Evolutionary conservation across 2,113 vertebrate genomes (phyloP).

Genomic region (Triplophysa tibetana): DNA sequence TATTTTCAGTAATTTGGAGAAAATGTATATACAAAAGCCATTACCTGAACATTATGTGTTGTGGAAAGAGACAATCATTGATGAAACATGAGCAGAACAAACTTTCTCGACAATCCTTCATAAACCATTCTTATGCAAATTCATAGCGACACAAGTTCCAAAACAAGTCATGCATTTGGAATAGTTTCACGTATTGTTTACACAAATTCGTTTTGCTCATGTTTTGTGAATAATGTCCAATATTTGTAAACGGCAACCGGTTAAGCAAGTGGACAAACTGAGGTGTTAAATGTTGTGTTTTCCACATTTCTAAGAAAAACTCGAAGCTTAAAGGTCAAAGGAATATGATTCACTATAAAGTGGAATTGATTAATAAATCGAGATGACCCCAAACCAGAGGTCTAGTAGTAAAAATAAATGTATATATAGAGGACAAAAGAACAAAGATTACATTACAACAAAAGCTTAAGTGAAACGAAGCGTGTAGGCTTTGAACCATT

Average conservation of each 20-base stretch:
- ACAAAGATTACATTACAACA: background rate
- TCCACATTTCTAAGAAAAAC: background rate
- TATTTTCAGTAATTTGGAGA: background rate
- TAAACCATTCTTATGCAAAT: background rate
- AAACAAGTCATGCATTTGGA: background rate
- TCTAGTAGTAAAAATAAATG: background rate
- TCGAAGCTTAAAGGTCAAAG: background rate
- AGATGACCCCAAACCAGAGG: background rate
- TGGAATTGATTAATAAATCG: conserved; percentile 11
- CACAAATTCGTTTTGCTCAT: background rate
- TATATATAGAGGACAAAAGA: background rate
- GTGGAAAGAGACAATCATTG: background rate
- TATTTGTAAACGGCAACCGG: conserved; percentile 9
- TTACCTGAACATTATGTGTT: conserved; percentile 12
- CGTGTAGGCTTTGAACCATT: background rate
- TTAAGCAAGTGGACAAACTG: background rate
- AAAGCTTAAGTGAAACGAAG: background rate
- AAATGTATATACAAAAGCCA: conserved; percentile 19
- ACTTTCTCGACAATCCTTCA: background rate
- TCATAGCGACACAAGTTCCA: no score
- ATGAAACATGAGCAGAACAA: background rate
- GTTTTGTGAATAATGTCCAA: background rate
- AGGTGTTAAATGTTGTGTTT: background rate
- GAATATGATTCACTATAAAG: background rate
- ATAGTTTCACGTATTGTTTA: background rate